A percentile compares a stretch with the other conserved stretches of the same genome.
phyloP scores from a whole-genome alignment of 2,113 vertebrate genomes.

The Chitala chitala region DNA sequence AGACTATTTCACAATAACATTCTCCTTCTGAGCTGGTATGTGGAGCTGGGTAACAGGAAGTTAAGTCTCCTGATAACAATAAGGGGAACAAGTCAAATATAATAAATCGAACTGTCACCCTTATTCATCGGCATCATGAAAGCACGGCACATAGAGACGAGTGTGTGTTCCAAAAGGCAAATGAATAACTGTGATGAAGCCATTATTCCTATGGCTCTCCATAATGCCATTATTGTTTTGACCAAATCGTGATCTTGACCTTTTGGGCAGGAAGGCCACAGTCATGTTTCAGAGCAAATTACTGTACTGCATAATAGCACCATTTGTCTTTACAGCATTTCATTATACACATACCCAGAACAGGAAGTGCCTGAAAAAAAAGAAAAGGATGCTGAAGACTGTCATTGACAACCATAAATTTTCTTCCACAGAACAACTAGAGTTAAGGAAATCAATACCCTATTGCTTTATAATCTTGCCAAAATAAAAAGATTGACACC shows the following conservation, averaged over 20 bases:
- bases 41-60: too few species aligned
- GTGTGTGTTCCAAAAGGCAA: neutral
- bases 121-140: neutral
- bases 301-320: slow-evolving; percentile 26
- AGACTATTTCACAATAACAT: too few species aligned
- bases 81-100: neutral
- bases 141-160: neutral
- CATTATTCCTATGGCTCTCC: slow-evolving; percentile 2
- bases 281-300: slow-evolving; percentile 23
- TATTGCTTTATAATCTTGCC: slow-evolving; percentile 38
- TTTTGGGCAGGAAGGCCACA: slow-evolving; percentile 25
- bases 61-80: neutral
- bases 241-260: slow-evolving; percentile 28
- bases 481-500: slow-evolving; percentile 5
- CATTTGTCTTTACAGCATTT: slow-evolving; percentile 28
- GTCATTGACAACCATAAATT: slow-evolving; percentile 23
- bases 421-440: slow-evolving; percentile 29
- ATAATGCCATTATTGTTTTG: slow-evolving; percentile 16
- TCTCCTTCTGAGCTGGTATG: too few species aligned
- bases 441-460: slow-evolving; percentile 33
- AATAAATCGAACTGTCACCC: neutral
- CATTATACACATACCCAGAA: slow-evolving; percentile 25
- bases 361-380: slow-evolving; percentile 27
- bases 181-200: slow-evolving; percentile 11
- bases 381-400: slow-evolving; percentile 35